Evolutionary conservation across 2,888 invertebrate species (phyloP), one percentile per base, ranked within the genome.

Genomic region (Diaperis boleti): DNA sequence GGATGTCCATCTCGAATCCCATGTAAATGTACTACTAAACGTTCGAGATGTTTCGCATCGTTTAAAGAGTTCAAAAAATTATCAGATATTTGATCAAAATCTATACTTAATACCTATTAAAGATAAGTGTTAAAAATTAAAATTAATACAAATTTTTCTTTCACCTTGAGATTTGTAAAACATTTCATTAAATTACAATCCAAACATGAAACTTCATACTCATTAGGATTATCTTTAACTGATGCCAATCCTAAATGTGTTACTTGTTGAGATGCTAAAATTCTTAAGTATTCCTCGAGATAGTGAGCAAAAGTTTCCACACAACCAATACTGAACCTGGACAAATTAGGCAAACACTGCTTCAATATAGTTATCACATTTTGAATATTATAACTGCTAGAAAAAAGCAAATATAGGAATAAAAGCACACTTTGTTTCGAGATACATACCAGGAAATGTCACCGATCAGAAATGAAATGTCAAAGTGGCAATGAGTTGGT

Each of bases 191-290:
- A 78, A 49, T 82, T 78, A 50, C 86, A 82, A 72, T 88, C 82
- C 63, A 89, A 82, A 69, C 85, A 82, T 20, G 83, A 78, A 49
- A 85, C 83, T 57, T 70, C 68, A 80, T 90, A 90, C 73, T 86
- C 84, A 72, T 87, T 86, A 59, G 90, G 89, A 82, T 90, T 88
- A 77, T 89, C 89, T 79, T 91, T 91, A 20, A 92, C 86, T 49
- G 90, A 89, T 67, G 90, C 89, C 70, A 92, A 81, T 71, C 90
- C 89, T 37, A 92, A 82, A 66, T 86, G 85, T 69, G 85, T 83
- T 42, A 88, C 82, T 64, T 81, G 81, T 47, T 79, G 74, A 60
- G 78, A 72, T 52, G 80, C 77, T 39, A 82, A 63, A 29, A 77
- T 69, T 55, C 71, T 67, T 54, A 79, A 64, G 60, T 77, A 72